Evolutionary conservation across 2,113 vertebrate genomes (phyloP), one percentile per base, ranked within the genome.

Genomic region (Lepus europaeus): DNA sequence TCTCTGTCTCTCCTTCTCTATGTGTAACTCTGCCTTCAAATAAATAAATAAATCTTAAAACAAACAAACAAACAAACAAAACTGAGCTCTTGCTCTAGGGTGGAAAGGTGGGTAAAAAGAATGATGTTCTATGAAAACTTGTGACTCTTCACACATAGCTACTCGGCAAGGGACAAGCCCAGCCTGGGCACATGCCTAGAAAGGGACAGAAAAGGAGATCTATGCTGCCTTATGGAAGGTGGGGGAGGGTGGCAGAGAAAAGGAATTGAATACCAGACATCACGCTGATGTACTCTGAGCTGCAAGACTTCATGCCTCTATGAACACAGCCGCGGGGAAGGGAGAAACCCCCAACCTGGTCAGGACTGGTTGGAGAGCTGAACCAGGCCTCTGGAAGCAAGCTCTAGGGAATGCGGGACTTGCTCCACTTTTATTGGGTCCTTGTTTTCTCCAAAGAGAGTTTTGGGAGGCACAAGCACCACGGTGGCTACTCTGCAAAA

Each of bases 171-270:
- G 39, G 22, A 68, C 39, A 69, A 82, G 83, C 17, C 6, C 31
- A 68, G 80, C 23, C 66, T 76, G 77, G 76, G 51, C 51, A 87
- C 20, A 49, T 63, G 70, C 66, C 90, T 2, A 64, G 76, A 69
- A 16, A 78, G 88, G 70, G 89, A 89, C 22, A 90, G 69, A 93
- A 91, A 94, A 81, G 59, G 56, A 90, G 51, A 84, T 7, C 53
- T 72, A 88, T 45, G 27, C 11, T 78, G 39, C 68, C 59, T 89
- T 78, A 76, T 16, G 61, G 61, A 84, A 78, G 20, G 51, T 6
- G 9, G 73, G 19, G 20, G 45, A 90, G 7, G 68, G 64, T 6
- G 4, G 69, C 25, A 95, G 66, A 90, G 78, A 87, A 82, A 94
- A 76, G 81, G 87, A 88, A 72, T 51, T 36, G 69, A 94, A 78